Conservation (phyloP, 2,113 vertebrate genomes). For the Vanacampus margaritifer region DNA sequence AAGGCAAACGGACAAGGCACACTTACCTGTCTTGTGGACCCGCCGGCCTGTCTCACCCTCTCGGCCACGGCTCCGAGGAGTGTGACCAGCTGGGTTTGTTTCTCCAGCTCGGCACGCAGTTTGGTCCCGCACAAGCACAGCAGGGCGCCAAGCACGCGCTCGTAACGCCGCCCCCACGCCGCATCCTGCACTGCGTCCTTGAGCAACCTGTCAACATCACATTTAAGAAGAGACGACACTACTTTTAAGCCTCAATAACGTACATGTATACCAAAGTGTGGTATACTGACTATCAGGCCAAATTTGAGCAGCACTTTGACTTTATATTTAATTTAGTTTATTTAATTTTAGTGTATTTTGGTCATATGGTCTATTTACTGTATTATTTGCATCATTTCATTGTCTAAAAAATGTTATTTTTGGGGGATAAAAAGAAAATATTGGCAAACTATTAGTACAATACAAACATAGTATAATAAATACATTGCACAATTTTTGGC, state of each 20-base stretch:
- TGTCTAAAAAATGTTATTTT: too few relatives aligned
- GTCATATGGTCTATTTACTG: too few relatives aligned
- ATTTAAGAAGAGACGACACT: not conserved
- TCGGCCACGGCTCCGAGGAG: slow-evolving; percentile 89
- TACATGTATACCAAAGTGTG: not conserved
- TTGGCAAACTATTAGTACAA: too few relatives aligned
- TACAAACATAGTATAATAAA: too few relatives aligned
- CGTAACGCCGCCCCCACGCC: slow-evolving; percentile 83
- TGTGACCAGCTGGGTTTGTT: slow-evolving; percentile 86
- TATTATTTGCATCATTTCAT: too few relatives aligned
- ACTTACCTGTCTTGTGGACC: slow-evolving; percentile 87
- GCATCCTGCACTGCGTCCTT: slow-evolving; percentile 90
- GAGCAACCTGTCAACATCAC: slow-evolving; percentile 79
- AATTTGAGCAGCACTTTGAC: too few relatives aligned
- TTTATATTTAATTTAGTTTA: too few relatives aligned
- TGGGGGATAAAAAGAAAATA: too few relatives aligned
- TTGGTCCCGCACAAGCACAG: slow-evolving; percentile 85
- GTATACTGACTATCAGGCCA: too few relatives aligned
- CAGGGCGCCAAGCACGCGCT: slow-evolving; percentile 85
- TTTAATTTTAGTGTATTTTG: too few relatives aligned
- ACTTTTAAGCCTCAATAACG: not conserved
- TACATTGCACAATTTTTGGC: too few relatives aligned
- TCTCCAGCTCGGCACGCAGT: slow-evolving; percentile 86
- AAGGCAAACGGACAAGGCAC: too few relatives aligned
- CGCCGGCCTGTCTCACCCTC: slow-evolving; percentile 86